Evolutionary conservation across 2,888 invertebrate genomes (phyloP).

Genomic region (Steinernema scapterisci): DNA sequence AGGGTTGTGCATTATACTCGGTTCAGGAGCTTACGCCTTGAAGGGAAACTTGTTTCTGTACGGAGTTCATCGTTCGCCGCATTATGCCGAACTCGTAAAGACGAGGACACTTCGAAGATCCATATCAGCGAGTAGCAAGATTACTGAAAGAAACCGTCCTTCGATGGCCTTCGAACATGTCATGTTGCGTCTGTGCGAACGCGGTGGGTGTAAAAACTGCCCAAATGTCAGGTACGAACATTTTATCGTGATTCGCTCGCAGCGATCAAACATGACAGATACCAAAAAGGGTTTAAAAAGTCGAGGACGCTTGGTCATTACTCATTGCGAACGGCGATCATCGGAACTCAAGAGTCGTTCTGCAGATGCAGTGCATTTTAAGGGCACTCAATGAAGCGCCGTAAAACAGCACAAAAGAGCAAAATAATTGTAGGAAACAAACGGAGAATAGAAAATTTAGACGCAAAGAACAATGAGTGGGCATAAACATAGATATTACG

Average conservation of each 20-base stretch:
- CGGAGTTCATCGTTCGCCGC: not conserved
- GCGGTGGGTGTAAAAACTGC: not conserved
- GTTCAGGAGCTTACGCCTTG: not conserved
- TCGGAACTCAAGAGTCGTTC: too few species aligned
- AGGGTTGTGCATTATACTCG: not conserved
- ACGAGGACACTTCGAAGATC: constrained; percentile 4
- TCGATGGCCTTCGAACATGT: not conserved
- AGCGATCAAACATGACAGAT: too few species aligned
- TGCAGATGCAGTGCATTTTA: too few species aligned
- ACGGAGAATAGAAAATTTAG: too few species aligned
- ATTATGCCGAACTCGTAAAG: constrained; percentile 19
- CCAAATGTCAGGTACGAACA: too few species aligned
- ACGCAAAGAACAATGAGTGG: too few species aligned
- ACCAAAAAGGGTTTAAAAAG: too few species aligned
- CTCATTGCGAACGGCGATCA: too few species aligned
- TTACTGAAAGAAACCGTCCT: not conserved
- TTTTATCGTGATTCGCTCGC: too few species aligned
- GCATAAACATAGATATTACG: too few species aligned
- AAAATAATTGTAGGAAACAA: not conserved
- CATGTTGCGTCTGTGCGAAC: not conserved
- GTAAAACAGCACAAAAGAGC: not conserved
- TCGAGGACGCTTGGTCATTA: too few species aligned
- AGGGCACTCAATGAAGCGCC: too few species aligned
- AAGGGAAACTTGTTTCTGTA: not conserved
- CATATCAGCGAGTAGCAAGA: constrained; percentile 21